Evolutionary conservation across 2,113 vertebrate species (phyloP), one percentile per base, ranked within the genome.

Genomic region (Ictalurus punctatus): DNA sequence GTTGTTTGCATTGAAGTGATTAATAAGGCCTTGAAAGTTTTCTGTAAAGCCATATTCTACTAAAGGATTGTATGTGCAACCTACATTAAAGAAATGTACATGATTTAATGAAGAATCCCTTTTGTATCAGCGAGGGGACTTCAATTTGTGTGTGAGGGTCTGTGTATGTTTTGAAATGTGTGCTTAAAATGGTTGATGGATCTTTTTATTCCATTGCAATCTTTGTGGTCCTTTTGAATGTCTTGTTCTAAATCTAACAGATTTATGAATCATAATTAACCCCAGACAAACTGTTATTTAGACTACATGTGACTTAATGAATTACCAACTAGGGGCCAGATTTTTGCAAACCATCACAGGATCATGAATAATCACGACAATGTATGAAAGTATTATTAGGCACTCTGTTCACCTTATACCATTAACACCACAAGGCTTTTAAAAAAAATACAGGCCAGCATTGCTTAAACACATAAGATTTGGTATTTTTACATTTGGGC

Each of bases 1-100:
- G 71, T 84, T 44, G 85, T 59, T 84, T 48, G 30, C 78, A 83
- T 34, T 88, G 54, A 84, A 52, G 56, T 52, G 34, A 87, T 48
- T 85, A 83, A 40, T 7, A 89, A 87, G 58, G 82, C 83, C 40
- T 87, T 89, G 78, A 83, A 73, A 78, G 74, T 81, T 76, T 86
- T 81, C 82, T 63, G 91, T 87, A 83, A 91, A 91, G 90, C 90
- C 90, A 91, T 91, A 91, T 86, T 88, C 40, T 71, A 67, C 86
- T 87, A 87, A 40, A 84, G 73, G 59, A 88, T 69, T 85, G 58
- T 88, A 59, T 85, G 84, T 90, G 40, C 44, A 37, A 54, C 78
- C 80, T 84, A 10, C 67, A 86, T 89, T 65, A n/a, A 69, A 83
- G 69, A 89, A 71, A 86, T 34, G 52, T 76, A 69, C 58, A 48